phyloP scores from a whole-genome alignment of 2,113 vertebrate species.

The Fregata magnificens region DNA sequence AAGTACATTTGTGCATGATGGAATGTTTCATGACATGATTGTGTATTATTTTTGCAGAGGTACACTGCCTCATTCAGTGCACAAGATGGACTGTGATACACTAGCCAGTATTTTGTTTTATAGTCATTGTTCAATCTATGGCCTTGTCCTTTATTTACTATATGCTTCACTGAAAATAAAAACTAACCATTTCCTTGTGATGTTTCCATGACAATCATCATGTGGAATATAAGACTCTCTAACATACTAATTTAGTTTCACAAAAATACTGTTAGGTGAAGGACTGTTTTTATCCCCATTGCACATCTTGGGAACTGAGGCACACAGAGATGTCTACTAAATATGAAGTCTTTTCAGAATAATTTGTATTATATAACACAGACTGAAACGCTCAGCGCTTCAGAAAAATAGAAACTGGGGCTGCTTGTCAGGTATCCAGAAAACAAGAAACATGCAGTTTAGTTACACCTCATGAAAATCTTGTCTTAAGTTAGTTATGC shows the following conservation, averaged over 20 bases:
- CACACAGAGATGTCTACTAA: neutral
- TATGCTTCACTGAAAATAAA: neutral
- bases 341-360: neutral
- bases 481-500: neutral
- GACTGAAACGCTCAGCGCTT: neutral
- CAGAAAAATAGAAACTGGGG: neutral
- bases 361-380: neutral
- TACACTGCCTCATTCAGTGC: neutral
- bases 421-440: neutral
- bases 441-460: neutral
- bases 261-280: neutral
- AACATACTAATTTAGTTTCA: neutral
- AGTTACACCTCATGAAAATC: neutral
- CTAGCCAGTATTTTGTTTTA: neutral
- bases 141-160: neutral
- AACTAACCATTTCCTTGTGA: neutral
- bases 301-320: neutral
- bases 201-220: neutral
- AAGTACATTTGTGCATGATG: neutral
- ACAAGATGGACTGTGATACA: neutral
- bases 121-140: neutral
- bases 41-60: neutral
- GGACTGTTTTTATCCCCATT: neutral
- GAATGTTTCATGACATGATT: neutral
- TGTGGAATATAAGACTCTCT: neutral